A percentile compares a stretch with the other conserved stretches of the same genome.
These are phyloP conservation scores for Cairina moschata DNA, from an alignment of 2,113 vertebrate genomes.

Conservation along the genomic window DNA sequence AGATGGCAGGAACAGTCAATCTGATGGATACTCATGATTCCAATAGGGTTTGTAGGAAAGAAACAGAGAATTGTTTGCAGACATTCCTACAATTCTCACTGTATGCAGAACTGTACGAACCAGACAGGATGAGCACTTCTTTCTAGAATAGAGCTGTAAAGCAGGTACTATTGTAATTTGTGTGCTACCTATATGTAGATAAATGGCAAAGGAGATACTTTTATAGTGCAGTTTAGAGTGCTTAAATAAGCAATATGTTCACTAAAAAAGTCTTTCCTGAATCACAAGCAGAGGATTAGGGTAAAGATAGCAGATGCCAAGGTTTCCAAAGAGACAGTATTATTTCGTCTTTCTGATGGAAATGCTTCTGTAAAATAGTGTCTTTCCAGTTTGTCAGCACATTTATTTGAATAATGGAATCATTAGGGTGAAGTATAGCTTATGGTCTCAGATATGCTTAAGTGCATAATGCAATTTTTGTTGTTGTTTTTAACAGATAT, in stretches of 20 bases:
- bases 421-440: slow-evolving; percentile 58
- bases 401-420: slow-evolving; percentile 59
- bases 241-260: neutral
- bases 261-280: neutral
- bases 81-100: neutral
- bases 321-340: neutral
- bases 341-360: slow-evolving; percentile 11
- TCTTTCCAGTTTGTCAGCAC: slow-evolving; percentile 36
- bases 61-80: neutral
- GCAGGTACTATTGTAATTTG: neutral
- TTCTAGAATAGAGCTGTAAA: neutral
- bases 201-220: neutral
- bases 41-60: neutral
- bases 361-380: neutral
- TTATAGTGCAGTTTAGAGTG: neutral
- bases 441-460: slow-evolving; percentile 45
- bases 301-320: neutral
- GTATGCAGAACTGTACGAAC: neutral
- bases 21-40: neutral
- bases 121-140: neutral
- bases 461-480: slow-evolving; percentile 13
- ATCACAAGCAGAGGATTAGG: neutral
- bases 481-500: neutral
- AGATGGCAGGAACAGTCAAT: neutral
- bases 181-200: neutral